Conservation (phyloP, 2,113 vertebrate genomes). For the Malaclemys terrapin region DNA sequence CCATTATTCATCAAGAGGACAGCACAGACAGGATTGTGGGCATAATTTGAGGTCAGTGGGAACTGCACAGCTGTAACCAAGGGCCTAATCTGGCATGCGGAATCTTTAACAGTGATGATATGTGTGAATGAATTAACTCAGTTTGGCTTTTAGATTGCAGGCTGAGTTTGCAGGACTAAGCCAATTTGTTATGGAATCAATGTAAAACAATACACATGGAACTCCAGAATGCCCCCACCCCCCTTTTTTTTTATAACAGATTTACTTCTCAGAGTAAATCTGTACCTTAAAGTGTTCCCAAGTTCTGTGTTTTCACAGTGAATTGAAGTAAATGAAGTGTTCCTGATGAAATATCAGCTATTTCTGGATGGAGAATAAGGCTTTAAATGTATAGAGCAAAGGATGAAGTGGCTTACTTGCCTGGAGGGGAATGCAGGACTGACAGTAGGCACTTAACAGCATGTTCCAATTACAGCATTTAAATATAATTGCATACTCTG, state of each 20-base stretch:
- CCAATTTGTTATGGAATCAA: neutral
- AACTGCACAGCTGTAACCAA: neutral
- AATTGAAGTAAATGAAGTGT: conserved; percentile 62
- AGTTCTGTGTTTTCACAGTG: conserved; percentile 63
- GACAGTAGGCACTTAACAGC: conserved; percentile 83
- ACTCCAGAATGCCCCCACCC: conserved; percentile 26
- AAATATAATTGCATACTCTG: conserved; percentile 84
- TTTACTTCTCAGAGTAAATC: conserved; percentile 41
- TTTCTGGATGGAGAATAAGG: conserved; percentile 69
- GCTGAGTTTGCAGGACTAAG: neutral
- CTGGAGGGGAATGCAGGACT: conserved; percentile 79
- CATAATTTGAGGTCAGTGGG: neutral
- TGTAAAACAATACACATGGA: conserved; percentile 47
- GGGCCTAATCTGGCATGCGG: neutral
- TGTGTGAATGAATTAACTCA: neutral
- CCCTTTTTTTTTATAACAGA: neutral
- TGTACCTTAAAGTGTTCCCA: conserved; percentile 27
- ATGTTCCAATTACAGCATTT: conserved; percentile 85
- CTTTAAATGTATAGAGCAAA: conserved; percentile 77
- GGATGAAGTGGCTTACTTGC: conserved; percentile 71
- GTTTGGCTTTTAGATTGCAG: conserved; percentile 20
- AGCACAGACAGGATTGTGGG: neutral
- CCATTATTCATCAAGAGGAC: neutral
- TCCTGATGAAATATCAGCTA: conserved; percentile 55
- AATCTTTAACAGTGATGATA: neutral